Evolutionary conservation across 2,113 vertebrate species (phyloP), one percentile per base, ranked within the genome.

Genomic region (Hystrix brachyura): DNA sequence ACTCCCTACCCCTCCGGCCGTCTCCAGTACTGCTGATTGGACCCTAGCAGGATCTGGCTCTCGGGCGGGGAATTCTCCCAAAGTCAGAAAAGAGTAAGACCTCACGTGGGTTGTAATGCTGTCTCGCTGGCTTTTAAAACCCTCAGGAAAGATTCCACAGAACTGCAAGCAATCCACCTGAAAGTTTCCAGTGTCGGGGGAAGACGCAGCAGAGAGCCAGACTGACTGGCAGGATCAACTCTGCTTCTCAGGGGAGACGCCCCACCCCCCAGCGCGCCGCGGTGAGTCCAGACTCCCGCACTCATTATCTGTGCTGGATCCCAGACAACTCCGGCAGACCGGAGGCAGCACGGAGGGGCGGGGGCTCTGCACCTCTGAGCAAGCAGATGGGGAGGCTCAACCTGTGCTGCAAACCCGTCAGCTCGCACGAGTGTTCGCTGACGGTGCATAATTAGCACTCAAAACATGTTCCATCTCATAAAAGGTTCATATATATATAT

Each of bases 381-480:
- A 86, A 5, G 18, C 87, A 74, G 38, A 95, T 32, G 88, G 96
- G n/a, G 3, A 53, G 62, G 38, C 79, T 95, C 87, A 93, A n/a
- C 92, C 84, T 67, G 55, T 4, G 95, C 87, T 84, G 96, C 19
- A 71, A 96, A 95, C 15, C 86, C 11, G 1, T 60, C 82, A 80
- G 43, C 65, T 94, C 23, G 67, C 93, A 94, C 27, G 21, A 59
- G 62, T 83, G 96, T 94, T 95, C 94, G 87, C 95, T 94, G 89
- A 84, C 92, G 38, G 81, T 13, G 67, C 95, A 97, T 95, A 97
- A 98, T 83, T 87, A 97, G 94, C 88, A 89, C 67, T 51, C 86
- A 48, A 91, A 97, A 86, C 76, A 72, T 11, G 72, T 46, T 55
- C 78, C 67, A 62, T 95, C 27, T 96, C 79, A 10, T 72, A 51